Base-by-base conservation (phyloP, 2,888 invertebrate species). In the Amphipyra tragopoginis region DNA sequence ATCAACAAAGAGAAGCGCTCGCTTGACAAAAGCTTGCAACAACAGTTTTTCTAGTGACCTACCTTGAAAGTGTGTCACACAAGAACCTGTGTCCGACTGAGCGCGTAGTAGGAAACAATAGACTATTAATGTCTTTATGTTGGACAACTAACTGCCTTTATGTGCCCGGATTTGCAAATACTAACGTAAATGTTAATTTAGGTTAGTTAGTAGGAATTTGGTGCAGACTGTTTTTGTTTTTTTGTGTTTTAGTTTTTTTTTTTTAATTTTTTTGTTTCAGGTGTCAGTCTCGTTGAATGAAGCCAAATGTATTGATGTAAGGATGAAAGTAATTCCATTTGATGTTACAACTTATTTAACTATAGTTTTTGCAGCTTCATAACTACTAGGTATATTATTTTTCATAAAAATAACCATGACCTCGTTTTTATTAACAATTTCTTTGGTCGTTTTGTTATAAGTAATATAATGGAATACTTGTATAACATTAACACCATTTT, bases 11-110 rank as follows among this genome's bases (percentile, higher is more conserved):
- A 0, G 2, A 61, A 74, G 39, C 54, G 64, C 48, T 51, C 54
- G 42, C 69, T 62, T 57, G 54, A 72, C 73, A 74, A 77, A 74
- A 67, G 72, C 42, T 53, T 51, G 45, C 11, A 42, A 68, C 51
- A 66, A 56, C 63, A 65, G 66, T 76, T 79, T 73, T 79, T 75
- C 58, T 48, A 73, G 56, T 53, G 57, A 73, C 72, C 65, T 56
- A 69, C 52, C 80, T 75, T 61, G 26, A 36, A 79, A 79, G 63
- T 65, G 64, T 71, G 69, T 65, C 77, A 77, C 55, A 68, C 45
- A 40, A 59, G 47, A 64, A 53, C 34, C 9, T 40, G 40, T 59
- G 61, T 53, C 54, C 21, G 33, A 51, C 60, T 48, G 51, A 63
- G 56, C 52, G 50, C 14, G 38, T 44, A 48, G 33, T 33, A 45